Conservation (phyloP, 2,113 vertebrate genomes). For the Proterorhinus semilunaris region DNA sequence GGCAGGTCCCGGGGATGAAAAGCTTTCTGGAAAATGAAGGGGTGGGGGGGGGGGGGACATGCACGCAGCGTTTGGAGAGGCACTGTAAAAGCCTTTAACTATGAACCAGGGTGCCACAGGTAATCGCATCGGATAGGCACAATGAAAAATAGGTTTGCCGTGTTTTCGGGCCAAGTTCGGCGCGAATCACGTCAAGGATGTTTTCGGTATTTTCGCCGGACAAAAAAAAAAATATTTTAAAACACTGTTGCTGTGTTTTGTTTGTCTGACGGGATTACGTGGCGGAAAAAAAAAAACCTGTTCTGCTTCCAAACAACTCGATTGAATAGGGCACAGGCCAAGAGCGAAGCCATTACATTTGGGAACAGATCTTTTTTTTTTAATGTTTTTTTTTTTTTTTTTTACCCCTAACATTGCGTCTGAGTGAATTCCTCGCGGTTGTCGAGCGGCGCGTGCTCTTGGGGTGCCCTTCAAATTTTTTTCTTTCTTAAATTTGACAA, state of each 20-base stretch:
- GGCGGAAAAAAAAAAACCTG: background rate
- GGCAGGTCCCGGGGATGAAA: background rate
- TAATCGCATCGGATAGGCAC: background rate
- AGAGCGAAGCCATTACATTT: slow-evolving; percentile 8
- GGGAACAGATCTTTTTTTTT: background rate
- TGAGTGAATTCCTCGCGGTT: slow-evolving; percentile 1
- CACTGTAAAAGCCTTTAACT: background rate
- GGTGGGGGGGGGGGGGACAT: background rate
- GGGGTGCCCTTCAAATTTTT: slow-evolving; percentile 15
- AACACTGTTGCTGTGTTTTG: background rate
- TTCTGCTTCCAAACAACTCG: background rate
- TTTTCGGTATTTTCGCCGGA: background rate
- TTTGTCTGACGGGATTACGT: background rate
- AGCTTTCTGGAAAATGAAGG: background rate
- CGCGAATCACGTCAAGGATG: slow-evolving; percentile 26
- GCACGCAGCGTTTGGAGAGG: slow-evolving; percentile 5
- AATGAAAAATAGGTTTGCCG: background rate
- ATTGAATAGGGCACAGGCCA: slow-evolving; percentile 13
- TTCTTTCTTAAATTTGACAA: slow-evolving; percentile 4
- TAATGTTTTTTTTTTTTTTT: background rate
- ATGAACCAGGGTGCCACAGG: background rate
- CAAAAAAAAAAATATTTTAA: slow-evolving; percentile 6
- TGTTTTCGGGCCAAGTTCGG: background rate
- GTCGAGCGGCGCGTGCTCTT: background rate
- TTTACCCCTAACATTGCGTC: background rate